Evolutionary conservation across 1,140 invertebrate species (phyloP).

Genomic region (Euwallacea fornicatus): DNA sequence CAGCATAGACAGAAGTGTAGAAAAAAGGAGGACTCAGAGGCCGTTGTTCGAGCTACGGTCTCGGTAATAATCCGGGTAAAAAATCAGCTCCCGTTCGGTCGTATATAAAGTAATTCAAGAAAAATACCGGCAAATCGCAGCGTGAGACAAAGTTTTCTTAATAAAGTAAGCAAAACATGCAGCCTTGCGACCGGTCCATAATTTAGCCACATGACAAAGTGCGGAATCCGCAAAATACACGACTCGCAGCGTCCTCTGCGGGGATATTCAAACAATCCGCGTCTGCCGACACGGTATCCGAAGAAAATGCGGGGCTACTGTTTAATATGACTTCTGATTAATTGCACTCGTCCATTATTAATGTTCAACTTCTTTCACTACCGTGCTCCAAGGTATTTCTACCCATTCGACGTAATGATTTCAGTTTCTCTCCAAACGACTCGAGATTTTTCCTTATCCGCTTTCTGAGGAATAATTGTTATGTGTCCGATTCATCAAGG

Average conservation of each 20-base stretch:
- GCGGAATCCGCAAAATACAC: slow-evolving; percentile 38
- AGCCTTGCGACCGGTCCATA: slow-evolving; percentile 30
- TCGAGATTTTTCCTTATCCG: slow-evolving; percentile 21
- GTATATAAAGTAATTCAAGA: slow-evolving; percentile 23
- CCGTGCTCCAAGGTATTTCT: slow-evolving; percentile 38
- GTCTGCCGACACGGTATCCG: slow-evolving; percentile 42
- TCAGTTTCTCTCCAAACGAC: slow-evolving; percentile 18
- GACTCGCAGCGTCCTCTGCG: slow-evolving; percentile 28
- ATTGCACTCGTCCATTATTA: slow-evolving; percentile 48
- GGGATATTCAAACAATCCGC: slow-evolving; percentile 42
- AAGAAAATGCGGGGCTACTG: slow-evolving; percentile 48
- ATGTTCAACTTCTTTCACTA: slow-evolving; percentile 47
- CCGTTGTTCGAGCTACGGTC: too few species aligned
- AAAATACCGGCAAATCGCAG: slow-evolving; percentile 27
- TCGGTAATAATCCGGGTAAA: not conserved
- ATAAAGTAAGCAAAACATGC: slow-evolving; percentile 36
- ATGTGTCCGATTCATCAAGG: slow-evolving; percentile 1
- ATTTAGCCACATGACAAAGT: slow-evolving; percentile 37
- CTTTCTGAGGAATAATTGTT: slow-evolving; percentile 18
- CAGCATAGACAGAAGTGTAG: too few species aligned
- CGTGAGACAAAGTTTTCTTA: slow-evolving; percentile 36
- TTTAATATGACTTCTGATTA: slow-evolving; percentile 50
- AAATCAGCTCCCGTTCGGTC: slow-evolving; percentile 3
- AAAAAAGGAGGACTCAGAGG: too few species aligned
- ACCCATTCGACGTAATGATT: slow-evolving; percentile 36